Evolutionary conservation across 2,888 invertebrate species (phyloP).

Genomic region (Ephialtes manifestator): DNA sequence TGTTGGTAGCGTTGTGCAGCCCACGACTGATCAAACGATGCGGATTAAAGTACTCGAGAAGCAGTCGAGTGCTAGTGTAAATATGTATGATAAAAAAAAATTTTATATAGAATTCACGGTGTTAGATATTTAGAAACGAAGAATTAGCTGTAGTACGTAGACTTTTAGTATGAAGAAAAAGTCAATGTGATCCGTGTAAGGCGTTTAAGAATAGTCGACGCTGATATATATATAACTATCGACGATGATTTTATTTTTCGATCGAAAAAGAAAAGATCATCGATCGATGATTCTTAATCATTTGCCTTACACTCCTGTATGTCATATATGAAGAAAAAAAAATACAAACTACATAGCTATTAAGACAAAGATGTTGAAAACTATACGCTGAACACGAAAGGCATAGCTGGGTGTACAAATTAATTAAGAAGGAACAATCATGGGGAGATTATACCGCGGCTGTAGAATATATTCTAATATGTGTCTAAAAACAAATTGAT

Average conservation of each 20-base stretch:
- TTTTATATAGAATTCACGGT: constrained; percentile 58
- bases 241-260: constrained; percentile 40
- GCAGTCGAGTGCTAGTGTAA: constrained; percentile 51
- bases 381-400: constrained; percentile 17
- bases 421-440: constrained; percentile 66
- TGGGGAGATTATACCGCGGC: constrained; percentile 34
- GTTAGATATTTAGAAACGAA: constrained; percentile 41
- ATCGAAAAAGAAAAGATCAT: constrained; percentile 24
- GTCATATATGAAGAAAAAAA: constrained; percentile 34
- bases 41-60: neutral
- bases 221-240: constrained; percentile 42
- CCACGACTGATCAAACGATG: constrained; percentile 10
- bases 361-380: constrained; percentile 43
- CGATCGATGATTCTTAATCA: constrained; percentile 65
- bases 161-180: constrained; percentile 27
- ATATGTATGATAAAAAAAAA: constrained; percentile 56
- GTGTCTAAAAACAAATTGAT: constrained; percentile 55
- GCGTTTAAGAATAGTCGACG: constrained; percentile 65
- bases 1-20: constrained; percentile 59
- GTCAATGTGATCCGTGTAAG: constrained; percentile 68
- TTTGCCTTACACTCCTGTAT: constrained; percentile 62
- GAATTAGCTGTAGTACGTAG: neutral
- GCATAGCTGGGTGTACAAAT: constrained; percentile 62
- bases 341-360: constrained; percentile 14
- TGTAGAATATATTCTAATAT: constrained; percentile 68